phyloP scores from a whole-genome alignment of 2,113 vertebrate genomes.

The Noturus placidus region DNA sequence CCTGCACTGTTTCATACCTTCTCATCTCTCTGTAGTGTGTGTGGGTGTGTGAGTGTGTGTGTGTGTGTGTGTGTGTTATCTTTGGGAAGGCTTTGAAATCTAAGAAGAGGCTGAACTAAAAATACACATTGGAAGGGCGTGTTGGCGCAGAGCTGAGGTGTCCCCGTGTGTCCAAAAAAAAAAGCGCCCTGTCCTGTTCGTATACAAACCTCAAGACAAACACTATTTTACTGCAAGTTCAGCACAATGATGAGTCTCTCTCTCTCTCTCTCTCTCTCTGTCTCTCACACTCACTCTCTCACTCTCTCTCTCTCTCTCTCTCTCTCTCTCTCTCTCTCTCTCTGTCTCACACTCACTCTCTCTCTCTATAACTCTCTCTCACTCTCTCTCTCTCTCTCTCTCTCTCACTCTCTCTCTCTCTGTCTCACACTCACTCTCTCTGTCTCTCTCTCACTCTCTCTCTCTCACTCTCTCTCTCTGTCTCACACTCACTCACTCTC shows the following conservation, averaged over 20 bases:
- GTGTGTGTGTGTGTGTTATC: constrained; percentile 29
- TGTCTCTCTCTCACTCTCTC: too few relatives aligned
- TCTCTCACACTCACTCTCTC: not conserved
- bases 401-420: too few relatives aligned
- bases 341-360: too few relatives aligned
- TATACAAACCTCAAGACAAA: constrained; percentile 52
- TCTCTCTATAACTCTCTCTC: too few relatives aligned
- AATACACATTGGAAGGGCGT: constrained; percentile 34
- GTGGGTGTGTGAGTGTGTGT: constrained; percentile 10
- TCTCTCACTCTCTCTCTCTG: too few relatives aligned
- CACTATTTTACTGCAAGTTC: constrained; percentile 49
- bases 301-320: too few relatives aligned
- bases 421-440: too few relatives aligned
- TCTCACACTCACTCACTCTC: too few relatives aligned
- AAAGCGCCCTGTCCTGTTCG: constrained; percentile 49
- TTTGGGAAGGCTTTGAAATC: constrained; percentile 46
- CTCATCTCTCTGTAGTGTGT: constrained; percentile 2
- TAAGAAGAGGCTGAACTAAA: constrained; percentile 38
- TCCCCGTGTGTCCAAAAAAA: constrained; percentile 45
- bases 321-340: too few relatives aligned
- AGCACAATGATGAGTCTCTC: constrained; percentile 34
- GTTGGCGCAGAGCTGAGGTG: constrained; percentile 25
- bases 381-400: too few relatives aligned
- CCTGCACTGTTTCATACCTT: constrained; percentile 7
- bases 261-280: constrained; percentile 39